phyloP scores from a whole-genome alignment of 2,113 vertebrate genomes.

The Bambusicola thoracicus region DNA sequence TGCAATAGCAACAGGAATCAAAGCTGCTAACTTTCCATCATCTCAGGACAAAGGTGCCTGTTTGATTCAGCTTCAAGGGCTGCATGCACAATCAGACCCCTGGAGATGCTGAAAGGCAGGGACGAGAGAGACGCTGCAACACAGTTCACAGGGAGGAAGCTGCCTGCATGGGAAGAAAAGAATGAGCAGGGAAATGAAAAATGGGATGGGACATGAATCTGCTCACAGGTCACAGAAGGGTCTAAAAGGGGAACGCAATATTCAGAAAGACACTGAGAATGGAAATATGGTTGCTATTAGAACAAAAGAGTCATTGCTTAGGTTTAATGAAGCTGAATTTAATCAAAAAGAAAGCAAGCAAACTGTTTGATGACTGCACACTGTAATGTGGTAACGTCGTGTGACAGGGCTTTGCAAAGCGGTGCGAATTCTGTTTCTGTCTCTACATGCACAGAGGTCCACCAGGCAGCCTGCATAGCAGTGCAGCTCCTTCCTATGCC shows the following conservation, averaged over 20 bases:
- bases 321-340: conserved; percentile 57
- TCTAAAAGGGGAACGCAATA: conserved; percentile 26
- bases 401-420: not conserved
- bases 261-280: conserved; percentile 24
- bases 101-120: conserved; percentile 57
- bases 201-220: not conserved
- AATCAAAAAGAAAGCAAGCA: conserved; percentile 48
- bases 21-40: conserved; percentile 59
- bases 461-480: not conserved
- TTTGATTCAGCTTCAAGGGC: conserved; percentile 71
- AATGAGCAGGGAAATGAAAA: conserved; percentile 30
- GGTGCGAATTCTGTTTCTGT: not conserved
- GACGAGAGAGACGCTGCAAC: conserved; percentile 50
- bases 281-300: conserved; percentile 37
- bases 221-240: conserved; percentile 26
- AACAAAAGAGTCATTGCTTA: conserved; percentile 24
- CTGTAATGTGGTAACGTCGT: not conserved
- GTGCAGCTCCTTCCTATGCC: fast-evolving
- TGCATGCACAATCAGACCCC: conserved; percentile 68
- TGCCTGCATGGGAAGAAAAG: conserved; percentile 35
- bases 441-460: fast-evolving
- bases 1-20: conserved; percentile 58
- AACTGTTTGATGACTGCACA: not conserved
- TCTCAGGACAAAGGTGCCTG: conserved; percentile 65
- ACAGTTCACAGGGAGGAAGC: conserved; percentile 57